Evolutionary conservation across 2,113 vertebrate species (phyloP), one percentile per base, ranked within the genome.

Genomic region (Ictalurus punctatus): DNA sequence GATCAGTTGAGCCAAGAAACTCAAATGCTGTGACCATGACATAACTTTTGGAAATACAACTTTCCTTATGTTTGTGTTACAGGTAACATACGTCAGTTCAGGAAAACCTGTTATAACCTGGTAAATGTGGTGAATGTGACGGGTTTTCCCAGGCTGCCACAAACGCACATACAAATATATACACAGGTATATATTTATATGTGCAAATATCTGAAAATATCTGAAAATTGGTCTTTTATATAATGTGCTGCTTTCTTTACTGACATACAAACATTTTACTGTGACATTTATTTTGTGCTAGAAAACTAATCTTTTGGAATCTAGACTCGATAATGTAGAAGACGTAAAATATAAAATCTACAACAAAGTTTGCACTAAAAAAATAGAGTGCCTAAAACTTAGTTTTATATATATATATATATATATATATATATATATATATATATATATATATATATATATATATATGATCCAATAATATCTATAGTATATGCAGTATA

Each of bases 101-200:
- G 69, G 69, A 34, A 71, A 71, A 40, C 17, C 34, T 9, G 16
- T 19, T 74, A 19, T 21, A 71, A 37, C 69, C 69, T 48, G 44
- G 44, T 48, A 48, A 48, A 48, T 48, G 44, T 48, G 44, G 44
- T 48, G 44, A 48, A 48, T 56, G 27, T 56, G 16, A 80, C 19
- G n/a, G 78, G 52, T 80, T 80, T 80, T 30, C 27, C 78, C 78
- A 56, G 78, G 52, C 25, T 80, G 76, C 25, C 44, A 78, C 44
- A 25, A 44, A 78, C 37, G 25, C 40, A 44, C 19, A 7, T 8
- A 76, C 73, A 76, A 2, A 76, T 30, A 44, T 13, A 71, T 1
- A 34, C 30, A 71, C 5, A 65, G 6, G 3, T 40, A 40, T 40
- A 40, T 40, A 40, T 40, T 40, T 40, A 4, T 40, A 40, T 40